phyloP scores from a whole-genome alignment of 2,797 vertebrate genomes.

The Coracias cyanogaster region DNA sequence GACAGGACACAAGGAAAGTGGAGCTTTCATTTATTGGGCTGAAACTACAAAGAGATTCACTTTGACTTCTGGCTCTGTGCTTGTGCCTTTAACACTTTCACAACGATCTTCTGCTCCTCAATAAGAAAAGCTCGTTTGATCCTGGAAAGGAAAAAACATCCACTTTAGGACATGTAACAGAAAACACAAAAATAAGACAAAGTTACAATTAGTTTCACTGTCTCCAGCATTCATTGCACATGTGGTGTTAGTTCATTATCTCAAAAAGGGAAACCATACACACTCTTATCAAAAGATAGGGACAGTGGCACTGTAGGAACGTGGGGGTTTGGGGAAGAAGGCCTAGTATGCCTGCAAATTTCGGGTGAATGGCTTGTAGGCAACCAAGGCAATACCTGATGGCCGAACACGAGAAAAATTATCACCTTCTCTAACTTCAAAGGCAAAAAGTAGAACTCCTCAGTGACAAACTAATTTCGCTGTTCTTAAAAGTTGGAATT shows the following conservation, averaged over 20 bases:
- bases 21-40: slow-evolving; percentile 66
- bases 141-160: slow-evolving; percentile 76
- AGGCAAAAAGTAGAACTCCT: neutral
- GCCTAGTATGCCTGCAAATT: neutral
- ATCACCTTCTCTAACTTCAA: neutral
- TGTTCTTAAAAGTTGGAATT: neutral
- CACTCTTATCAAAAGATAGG: neutral
- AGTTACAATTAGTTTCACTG: neutral
- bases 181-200: neutral
- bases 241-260: neutral
- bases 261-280: neutral
- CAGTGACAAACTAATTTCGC: neutral
- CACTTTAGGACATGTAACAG: neutral
- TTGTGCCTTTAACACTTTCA: slow-evolving; percentile 98
- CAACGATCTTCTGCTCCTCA: slow-evolving; percentile 99
- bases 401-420: neutral
- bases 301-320: rapidly evolving
- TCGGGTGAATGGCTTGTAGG: neutral
- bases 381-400: neutral
- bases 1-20: neutral
- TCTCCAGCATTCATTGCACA: rapidly evolving
- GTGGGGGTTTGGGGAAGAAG: rapidly evolving
- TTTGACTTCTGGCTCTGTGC: slow-evolving; percentile 99
- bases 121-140: slow-evolving; percentile 99
- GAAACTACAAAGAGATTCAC: slow-evolving; percentile 77